Conservation (phyloP, 2,113 vertebrate genomes). For the Otocyon megalotis region DNA sequence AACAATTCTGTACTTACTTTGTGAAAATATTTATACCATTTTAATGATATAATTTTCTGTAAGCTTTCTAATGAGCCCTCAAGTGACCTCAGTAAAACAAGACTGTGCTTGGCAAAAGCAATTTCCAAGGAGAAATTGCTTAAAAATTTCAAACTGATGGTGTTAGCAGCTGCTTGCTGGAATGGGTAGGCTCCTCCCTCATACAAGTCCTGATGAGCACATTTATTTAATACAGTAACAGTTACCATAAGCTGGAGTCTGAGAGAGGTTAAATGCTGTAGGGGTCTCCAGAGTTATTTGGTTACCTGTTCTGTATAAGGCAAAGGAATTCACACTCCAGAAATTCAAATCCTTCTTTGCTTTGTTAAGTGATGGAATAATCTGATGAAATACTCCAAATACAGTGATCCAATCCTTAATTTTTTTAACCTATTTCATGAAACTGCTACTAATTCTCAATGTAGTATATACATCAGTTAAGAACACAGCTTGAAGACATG, state of each 20-base stretch:
- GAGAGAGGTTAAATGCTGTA: background rate
- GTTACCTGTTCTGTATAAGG: background rate
- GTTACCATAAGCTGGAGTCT: background rate
- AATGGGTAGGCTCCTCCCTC: background rate
- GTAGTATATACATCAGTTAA: background rate
- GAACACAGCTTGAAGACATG: background rate
- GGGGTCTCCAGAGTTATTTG: background rate
- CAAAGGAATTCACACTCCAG: background rate
- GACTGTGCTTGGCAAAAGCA: background rate
- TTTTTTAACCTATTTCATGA: background rate
- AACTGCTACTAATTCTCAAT: background rate
- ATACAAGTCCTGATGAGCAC: background rate
- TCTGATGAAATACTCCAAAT: slow-evolving; percentile 8
- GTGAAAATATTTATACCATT: slow-evolving; percentile 14
- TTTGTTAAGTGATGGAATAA: slow-evolving; percentile 31
- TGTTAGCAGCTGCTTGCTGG: background rate
- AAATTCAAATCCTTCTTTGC: background rate
- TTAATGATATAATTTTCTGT: slow-evolving; percentile 48
- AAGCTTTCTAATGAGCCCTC: slow-evolving; percentile 62
- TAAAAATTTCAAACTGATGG: background rate
- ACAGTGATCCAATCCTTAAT: background rate
- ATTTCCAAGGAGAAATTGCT: slow-evolving; percentile 56
- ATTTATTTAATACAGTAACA: background rate
- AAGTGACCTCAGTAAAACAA: slow-evolving; percentile 20
- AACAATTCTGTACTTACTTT: slow-evolving; percentile 29